Conservation (phyloP, 2,797 vertebrate genomes). For the Poecile montanus region DNA sequence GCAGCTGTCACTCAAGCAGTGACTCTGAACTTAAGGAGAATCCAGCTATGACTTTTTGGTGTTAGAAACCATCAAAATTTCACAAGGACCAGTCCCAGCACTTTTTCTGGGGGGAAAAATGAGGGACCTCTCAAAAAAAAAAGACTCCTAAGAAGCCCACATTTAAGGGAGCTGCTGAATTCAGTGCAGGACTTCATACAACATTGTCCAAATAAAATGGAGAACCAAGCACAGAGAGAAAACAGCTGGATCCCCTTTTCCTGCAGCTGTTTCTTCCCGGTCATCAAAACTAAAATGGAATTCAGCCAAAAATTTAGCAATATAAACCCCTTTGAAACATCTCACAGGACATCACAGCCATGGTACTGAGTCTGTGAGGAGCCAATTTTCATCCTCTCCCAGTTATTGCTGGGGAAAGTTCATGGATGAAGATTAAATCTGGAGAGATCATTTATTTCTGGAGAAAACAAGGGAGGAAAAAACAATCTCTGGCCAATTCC, state of each 20-base stretch:
- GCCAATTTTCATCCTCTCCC: not conserved
- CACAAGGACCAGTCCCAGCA: not conserved
- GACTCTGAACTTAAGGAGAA: not conserved
- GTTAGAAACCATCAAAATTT: not conserved
- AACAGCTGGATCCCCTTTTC: not conserved
- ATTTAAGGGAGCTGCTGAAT: not conserved
- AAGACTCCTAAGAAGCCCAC: not conserved
- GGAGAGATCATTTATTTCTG: not conserved
- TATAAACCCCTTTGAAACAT: not conserved
- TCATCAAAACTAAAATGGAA: not conserved
- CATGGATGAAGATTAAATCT: not conserved
- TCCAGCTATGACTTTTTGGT: not conserved
- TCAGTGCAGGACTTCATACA: not conserved
- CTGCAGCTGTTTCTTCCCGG: not conserved
- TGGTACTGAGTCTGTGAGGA: not conserved
- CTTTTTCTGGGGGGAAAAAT: not conserved
- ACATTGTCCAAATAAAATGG: not conserved
- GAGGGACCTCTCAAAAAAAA: not conserved
- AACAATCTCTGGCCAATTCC: not conserved
- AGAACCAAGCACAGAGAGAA: not conserved
- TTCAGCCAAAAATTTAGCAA: not conserved
- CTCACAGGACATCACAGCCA: fast-evolving
- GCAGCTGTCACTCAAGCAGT: not conserved
- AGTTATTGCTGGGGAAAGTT: not conserved
- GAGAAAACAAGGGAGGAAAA: not conserved